Evolutionary conservation across 2,888 invertebrate genomes (phyloP), one percentile per base, ranked within the genome.

Genomic region (Rambutsinella grinnellia): DNA sequence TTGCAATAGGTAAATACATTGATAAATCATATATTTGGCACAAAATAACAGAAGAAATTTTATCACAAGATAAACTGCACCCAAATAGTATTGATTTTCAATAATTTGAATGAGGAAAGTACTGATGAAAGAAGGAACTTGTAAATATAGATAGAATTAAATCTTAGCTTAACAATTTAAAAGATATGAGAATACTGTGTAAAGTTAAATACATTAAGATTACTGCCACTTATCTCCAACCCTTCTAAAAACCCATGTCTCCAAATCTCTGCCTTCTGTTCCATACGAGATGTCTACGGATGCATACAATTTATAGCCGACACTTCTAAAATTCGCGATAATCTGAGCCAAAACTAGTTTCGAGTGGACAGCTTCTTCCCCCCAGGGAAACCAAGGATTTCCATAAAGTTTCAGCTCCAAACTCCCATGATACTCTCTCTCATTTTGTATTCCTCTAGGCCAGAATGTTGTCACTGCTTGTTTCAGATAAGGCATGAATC

Each of bases 221-320:
- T 54, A 69, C 36, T 69, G 61, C 53, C 53, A 1, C 15, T 66
- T 44, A 28, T 56, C 53, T 61, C 61, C 44, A 76, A 77, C 53
- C 57, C 51, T 60, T 24, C 78, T 47, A 28, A 78, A 65, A 2
- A 74, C 61, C 68, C 68, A 74, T n/a, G 74, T 60, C 17, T 74
- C 78, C 27, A 74, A 28, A 23, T 78, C 78, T 19, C 46, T 15
- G 21, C 65, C 68, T 23, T 58, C 63, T 0, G 46, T 23, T 23
- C 72, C 72, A 47, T 54, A 24, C 24, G 60, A 69, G 0, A 63
- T 27, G 46, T 78, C 78, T 0, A 69, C 74, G 1, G 67, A 67
- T 0, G 74, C 69, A 23, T 78, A 78, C 28, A 78, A 24, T 17
- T 78, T 78, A 54, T 54, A 78, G 0, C 74, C 74, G 24, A 74